Evolutionary conservation across 2,888 invertebrate species (phyloP).

Genomic region (Folsomia candida): DNA sequence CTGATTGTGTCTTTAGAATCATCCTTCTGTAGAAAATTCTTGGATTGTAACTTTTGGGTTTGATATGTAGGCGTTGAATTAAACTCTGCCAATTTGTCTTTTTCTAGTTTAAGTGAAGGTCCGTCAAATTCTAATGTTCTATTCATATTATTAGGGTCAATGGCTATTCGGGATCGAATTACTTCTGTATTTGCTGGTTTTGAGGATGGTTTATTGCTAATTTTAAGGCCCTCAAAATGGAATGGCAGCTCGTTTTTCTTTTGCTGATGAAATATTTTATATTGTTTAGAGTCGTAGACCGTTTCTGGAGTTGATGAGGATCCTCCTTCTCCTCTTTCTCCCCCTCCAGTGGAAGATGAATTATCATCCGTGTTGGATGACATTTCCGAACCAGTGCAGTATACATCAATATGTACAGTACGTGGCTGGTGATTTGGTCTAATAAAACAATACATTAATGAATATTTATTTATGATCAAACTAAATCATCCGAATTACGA

Average conservation of each 20-base stretch:
- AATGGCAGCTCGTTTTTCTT: constrained; percentile 39
- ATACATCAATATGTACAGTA: constrained; percentile 72
- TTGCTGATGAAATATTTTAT: constrained; percentile 62
- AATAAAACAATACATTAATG: background rate
- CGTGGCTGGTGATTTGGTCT: constrained; percentile 57
- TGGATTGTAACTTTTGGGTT: background rate
- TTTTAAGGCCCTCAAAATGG: constrained; percentile 6
- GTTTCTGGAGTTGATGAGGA: constrained; percentile 64
- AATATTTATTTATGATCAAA: constrained; percentile 4
- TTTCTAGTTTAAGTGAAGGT: background rate
- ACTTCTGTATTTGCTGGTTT: constrained; percentile 6
- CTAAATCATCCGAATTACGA: too few species aligned
- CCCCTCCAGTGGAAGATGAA: constrained; percentile 51
- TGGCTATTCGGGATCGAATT: background rate
- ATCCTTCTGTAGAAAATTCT: background rate
- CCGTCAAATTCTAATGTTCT: background rate
- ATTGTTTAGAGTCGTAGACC: constrained; percentile 64
- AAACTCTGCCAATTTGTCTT: background rate
- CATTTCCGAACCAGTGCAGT: constrained; percentile 66
- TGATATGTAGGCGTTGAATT: background rate
- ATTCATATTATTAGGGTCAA: constrained; percentile 9
- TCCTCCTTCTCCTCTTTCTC: too few species aligned
- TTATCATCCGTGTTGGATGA: constrained; percentile 51
- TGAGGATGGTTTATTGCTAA: background rate
- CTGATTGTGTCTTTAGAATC: constrained; percentile 11